phyloP scores from a whole-genome alignment of 2,113 vertebrate genomes.

The Hylia prasina region DNA sequence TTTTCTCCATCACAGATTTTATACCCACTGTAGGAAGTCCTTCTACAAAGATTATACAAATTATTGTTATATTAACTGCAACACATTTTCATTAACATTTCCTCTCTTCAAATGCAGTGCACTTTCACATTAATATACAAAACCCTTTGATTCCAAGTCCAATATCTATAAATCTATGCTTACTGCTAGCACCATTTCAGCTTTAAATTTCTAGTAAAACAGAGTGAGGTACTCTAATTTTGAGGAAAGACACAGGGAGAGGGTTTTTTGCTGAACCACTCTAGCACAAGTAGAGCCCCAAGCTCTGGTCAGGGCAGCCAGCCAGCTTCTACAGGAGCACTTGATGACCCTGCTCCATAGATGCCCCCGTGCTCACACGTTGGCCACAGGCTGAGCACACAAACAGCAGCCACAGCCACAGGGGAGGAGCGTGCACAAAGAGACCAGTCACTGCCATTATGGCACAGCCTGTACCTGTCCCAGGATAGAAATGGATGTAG shows the following conservation, averaged over 20 bases:
- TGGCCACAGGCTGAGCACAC: neutral
- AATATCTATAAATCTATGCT: neutral
- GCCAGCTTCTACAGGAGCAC: neutral
- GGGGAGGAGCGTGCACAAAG: fast-evolving
- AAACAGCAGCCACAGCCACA: neutral
- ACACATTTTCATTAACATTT: neutral
- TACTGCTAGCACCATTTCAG: neutral
- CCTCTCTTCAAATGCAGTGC: neutral
- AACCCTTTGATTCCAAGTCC: neutral
- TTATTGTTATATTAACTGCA: neutral
- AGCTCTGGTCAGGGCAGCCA: neutral
- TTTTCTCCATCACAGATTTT: conserved; percentile 66
- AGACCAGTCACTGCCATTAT: fast-evolving
- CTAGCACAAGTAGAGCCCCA: neutral
- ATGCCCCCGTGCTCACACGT: neutral
- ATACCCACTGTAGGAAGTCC: conserved; percentile 70
- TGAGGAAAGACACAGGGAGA: neutral
- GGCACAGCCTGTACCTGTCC: fast-evolving
- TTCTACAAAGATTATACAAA: conserved; percentile 64
- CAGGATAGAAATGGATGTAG: neutral
- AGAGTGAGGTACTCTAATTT: neutral
- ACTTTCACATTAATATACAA: neutral
- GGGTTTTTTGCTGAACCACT: neutral
- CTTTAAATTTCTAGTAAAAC: neutral
- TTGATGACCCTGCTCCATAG: neutral